phyloP scores from a whole-genome alignment of 2,888 invertebrate species.

The Ennomos quercinarius region DNA sequence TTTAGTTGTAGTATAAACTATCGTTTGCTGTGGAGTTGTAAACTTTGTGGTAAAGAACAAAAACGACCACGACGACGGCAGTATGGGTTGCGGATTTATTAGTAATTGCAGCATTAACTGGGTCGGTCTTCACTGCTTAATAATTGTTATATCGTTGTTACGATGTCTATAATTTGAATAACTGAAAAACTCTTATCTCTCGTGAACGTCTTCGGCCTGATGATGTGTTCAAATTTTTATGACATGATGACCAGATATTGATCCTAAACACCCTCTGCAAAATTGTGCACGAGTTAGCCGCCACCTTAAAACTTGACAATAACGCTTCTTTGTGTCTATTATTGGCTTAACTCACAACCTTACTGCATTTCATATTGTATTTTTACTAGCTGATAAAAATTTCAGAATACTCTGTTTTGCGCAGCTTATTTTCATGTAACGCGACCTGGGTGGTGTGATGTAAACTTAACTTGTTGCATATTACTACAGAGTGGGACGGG shows the following conservation, averaged over 20 bases:
- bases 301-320: too few species aligned
- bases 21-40: slow-evolving; percentile 28
- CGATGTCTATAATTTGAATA: too few species aligned
- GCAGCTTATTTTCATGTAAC: slow-evolving; percentile 19
- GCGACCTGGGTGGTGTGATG: slow-evolving; percentile 16
- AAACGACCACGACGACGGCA: neutral
- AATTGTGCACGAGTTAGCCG: too few species aligned
- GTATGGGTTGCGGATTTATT: slow-evolving; percentile 5
- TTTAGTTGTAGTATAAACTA: slow-evolving; percentile 29
- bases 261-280: too few species aligned
- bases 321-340: too few species aligned
- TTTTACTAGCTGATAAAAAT: slow-evolving; percentile 32
- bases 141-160: too few species aligned
- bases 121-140: too few species aligned
- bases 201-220: too few species aligned
- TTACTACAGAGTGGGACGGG: neutral
- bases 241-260: too few species aligned
- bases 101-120: too few species aligned
- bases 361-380: slow-evolving; percentile 3
- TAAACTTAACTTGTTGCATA: slow-evolving; percentile 36
- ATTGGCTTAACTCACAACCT: neutral
- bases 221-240: too few species aligned
- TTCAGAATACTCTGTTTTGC: slow-evolving; percentile 28
- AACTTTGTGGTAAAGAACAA: slow-evolving; percentile 24
- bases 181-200: too few species aligned